phyloP scores from a whole-genome alignment of 2,113 vertebrate genomes.

The Atlantisia rogersi region DNA sequence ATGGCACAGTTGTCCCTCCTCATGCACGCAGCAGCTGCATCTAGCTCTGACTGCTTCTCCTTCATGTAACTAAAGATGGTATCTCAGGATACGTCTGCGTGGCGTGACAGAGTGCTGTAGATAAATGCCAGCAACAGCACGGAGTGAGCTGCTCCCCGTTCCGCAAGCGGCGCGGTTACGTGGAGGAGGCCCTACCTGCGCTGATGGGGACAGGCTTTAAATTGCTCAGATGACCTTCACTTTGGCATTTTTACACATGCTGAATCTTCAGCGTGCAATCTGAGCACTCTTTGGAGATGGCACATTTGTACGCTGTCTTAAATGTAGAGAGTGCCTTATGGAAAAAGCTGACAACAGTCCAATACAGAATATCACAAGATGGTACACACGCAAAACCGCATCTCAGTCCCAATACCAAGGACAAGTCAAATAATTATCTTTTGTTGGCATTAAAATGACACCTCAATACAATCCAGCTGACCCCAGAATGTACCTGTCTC shows the following conservation, averaged over 20 bases:
- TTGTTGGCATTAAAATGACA: not conserved
- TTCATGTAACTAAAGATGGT: not conserved
- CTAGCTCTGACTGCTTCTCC: not conserved
- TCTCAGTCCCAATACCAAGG: not conserved
- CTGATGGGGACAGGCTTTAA: not conserved
- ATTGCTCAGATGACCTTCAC: not conserved
- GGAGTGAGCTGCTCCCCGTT: not conserved
- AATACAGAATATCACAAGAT: not conserved
- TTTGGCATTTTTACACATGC: not conserved
- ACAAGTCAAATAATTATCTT: not conserved
- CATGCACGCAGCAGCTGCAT: not conserved
- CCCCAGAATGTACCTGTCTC: not conserved
- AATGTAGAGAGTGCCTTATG: not conserved
- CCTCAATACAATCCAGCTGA: not conserved
- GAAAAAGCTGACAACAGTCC: not conserved
- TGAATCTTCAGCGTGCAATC: not conserved
- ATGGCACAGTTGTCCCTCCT: not conserved
- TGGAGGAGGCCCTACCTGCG: not conserved
- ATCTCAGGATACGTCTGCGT: not conserved
- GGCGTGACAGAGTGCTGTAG: not conserved
- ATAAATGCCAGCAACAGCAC: not conserved
- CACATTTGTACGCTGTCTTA: not conserved
- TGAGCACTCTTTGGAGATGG: not conserved
- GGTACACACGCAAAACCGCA: not conserved
- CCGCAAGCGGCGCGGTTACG: fast-evolving